phyloP scores from a whole-genome alignment of 2,113 vertebrate genomes.

The Columba janthina region DNA sequence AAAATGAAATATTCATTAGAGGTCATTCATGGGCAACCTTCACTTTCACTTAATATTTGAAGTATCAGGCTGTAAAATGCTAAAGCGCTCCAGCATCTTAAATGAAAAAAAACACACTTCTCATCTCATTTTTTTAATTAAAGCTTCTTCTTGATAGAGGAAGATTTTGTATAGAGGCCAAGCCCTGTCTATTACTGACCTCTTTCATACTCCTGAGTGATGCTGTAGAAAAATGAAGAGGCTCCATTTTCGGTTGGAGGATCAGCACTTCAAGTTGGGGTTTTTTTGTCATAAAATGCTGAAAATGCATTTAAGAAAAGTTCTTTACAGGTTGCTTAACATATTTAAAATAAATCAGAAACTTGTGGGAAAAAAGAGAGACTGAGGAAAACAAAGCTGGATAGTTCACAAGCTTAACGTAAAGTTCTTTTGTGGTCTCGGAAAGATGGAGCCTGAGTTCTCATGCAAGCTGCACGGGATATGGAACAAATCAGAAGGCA shows the following conservation, averaged over 20 bases:
- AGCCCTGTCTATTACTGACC: background rate
- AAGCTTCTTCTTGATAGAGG: background rate
- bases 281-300: background rate
- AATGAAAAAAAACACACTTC: background rate
- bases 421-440: conserved; percentile 25
- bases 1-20: conserved; percentile 9
- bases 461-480: background rate
- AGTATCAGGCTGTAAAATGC: background rate
- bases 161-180: background rate
- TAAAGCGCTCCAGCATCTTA: background rate
- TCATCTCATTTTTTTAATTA: background rate
- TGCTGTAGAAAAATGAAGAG: background rate
- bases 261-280: background rate
- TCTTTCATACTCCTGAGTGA: background rate
- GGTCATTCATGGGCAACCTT: background rate
- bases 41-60: background rate
- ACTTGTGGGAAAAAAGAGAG: background rate
- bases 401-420: background rate
- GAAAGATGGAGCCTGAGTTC: background rate
- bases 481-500: background rate
- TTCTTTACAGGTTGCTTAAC: background rate
- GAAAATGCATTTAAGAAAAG: background rate
- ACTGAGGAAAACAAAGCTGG: background rate
- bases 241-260: background rate
- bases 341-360: background rate